Evolutionary conservation across 2,797 vertebrate species (phyloP), one percentile per base, ranked within the genome.

Genomic region (Micromesistius poutassou): DNA sequence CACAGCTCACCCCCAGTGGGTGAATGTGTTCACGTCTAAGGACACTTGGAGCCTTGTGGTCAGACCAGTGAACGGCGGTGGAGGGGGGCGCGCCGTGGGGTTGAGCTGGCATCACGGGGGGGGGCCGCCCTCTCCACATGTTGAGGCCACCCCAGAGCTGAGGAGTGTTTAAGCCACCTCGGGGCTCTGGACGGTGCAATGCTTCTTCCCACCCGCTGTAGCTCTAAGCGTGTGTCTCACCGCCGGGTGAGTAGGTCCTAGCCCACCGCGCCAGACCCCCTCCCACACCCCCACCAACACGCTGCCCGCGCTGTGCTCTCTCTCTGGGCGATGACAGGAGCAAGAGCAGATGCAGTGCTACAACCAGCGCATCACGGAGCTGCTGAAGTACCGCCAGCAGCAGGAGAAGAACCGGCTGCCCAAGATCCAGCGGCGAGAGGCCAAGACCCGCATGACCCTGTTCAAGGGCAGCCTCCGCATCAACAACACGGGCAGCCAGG

Each of bases 391-490:
- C 1, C 89, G 95, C 74, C 98, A 99, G 87, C 96, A 98, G 83
- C 96, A 97, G 93, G 97, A 99, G 89, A 97, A 89, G 89, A 94
- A 80, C 12, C 92, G 98, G 6, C 86, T 98, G 76, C 98, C 98
- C 9, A 99, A 97, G 92, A 96, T 97, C 86, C 98, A 99, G 93
- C 93, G 96, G 40, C 90, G 93, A 0, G 98, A 99, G 80, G 97
- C 95, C 36, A 99, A 99, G 90, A 98, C 97, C 0, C 96, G 98
- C 75, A 96, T 99, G 97, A 93, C 95, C 87, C 99, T 99, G 96
- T 99, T 96, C 89, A 99, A 99, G 93, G 98, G 98, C 90, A 99
- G 98, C 90, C 95, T 99, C 62, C 96, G 96, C 87, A 98, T 99
- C 89, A 96, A 93, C 75, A 95, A 95, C 0, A 91, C 87, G 0